Base-by-base conservation (phyloP, 2,113 vertebrate species). In the Gallinago undulata region DNA sequence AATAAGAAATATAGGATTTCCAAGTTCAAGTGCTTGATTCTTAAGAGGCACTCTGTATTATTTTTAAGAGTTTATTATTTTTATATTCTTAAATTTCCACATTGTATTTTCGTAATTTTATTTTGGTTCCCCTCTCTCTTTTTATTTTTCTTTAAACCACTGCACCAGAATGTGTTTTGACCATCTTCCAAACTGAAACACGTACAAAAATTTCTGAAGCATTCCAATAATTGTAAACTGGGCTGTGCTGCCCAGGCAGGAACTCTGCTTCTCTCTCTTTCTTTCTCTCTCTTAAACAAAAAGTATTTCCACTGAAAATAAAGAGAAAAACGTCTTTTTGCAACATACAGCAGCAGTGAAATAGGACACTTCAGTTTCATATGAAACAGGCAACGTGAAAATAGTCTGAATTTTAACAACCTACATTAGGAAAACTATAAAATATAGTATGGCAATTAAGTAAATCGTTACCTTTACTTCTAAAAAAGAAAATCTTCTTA, bases 161-260 rank as follows among this genome's bases (percentile, higher is more conserved):
- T 95, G 91, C 95, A 95, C 82, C 91, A 96, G 96, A 97, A 97
- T 97, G 96, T 85, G 82, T 97, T 95, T 97, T 97, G 96, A 97
- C 89, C 94, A 80, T 56, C 59, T 94, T 97, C 97, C 97, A 97
- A 97, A 95, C 94, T 97, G 97, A 97, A 97, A 97, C 93, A 97
- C 75, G 11, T 90, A 97, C 96, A 97, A 97, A 97, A 96, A 97
- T 96, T 94, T 97, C 94, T 93, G 91, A 88, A 93, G 95, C 96
- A 97, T 97, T 97, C 97, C 97, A 97, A 93, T 95, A 97, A 97
- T 84, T 96, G 97, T 94, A 97, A 97, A 97, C 87, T 93, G 91
- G 97, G 94, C 87, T 96, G 94, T 70, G 75, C 95, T 97, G 91
- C 91, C 94, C 94, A 95, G 94, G 95, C 93, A 97, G 94, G 94